A percentile compares a stretch with the other conserved stretches of the same genome.
phyloP scores from a whole-genome alignment of 2,888 invertebrate genomes.

The Harpagoxenus sublaevis region DNA sequence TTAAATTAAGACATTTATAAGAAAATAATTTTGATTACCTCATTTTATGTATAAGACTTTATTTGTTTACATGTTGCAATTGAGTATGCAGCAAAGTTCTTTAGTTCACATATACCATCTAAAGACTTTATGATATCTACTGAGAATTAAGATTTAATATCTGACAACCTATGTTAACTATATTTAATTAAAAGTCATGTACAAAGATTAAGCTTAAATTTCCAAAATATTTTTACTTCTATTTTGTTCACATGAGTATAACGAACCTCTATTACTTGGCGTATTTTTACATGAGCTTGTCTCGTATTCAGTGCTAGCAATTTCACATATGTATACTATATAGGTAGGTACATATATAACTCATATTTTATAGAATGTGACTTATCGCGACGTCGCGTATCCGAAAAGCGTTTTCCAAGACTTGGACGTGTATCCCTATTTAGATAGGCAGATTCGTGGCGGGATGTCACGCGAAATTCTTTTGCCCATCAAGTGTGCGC shows the following conservation, averaged over 20 bases:
- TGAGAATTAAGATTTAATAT: neutral
- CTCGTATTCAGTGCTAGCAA: neutral
- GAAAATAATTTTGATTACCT: neutral
- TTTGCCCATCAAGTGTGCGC: neutral
- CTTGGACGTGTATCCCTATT: constrained; percentile 22
- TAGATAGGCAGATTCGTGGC: constrained; percentile 40
- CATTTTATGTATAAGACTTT: neutral
- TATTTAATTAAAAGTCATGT: neutral
- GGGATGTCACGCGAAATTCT: constrained; percentile 13
- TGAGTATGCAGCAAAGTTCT: neutral
- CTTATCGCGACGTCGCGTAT: neutral
- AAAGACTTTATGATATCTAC: neutral
- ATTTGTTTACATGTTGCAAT: neutral
- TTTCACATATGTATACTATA: constrained; percentile 14
- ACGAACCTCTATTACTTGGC: neutral
- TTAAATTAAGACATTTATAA: neutral
- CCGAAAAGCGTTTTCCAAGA: constrained; percentile 12
- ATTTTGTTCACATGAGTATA: neutral
- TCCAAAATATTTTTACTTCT: neutral
- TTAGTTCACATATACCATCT: neutral
- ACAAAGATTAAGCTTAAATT: neutral
- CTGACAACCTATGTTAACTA: neutral
- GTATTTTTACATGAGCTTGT: neutral
- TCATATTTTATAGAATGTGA: constrained; percentile 32
- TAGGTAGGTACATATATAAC: neutral